A percentile compares a stretch with the other conserved stretches of the same genome.
Conservation (phyloP, 2,113 vertebrate genomes). For the Cervus canadensis region DNA sequence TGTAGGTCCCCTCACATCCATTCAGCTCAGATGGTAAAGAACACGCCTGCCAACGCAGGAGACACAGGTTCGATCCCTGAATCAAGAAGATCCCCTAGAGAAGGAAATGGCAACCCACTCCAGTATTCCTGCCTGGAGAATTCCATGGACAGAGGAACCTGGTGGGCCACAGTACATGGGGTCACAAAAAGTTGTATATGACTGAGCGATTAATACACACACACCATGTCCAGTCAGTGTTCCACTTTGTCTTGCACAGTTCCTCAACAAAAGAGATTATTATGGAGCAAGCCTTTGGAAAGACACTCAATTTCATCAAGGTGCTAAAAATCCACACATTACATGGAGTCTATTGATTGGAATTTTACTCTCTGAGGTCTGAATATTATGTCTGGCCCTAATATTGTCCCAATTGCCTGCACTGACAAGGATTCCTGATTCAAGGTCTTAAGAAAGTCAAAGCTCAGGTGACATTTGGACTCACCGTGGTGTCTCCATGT, state of each 20-base stretch:
- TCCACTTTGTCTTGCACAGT: background rate
- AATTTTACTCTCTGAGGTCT: background rate
- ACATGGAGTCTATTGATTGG: background rate
- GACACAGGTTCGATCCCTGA: background rate
- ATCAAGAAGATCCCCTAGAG: background rate
- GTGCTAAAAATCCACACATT: background rate
- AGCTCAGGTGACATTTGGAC: background rate
- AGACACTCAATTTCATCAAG: background rate
- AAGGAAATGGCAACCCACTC: background rate
- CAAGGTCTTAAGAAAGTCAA: background rate
- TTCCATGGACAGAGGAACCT: background rate
- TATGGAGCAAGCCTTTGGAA: background rate
- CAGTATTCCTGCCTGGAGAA: background rate
- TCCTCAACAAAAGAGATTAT: background rate
- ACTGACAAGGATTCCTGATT: background rate
- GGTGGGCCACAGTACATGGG: background rate
- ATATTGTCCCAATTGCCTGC: background rate
- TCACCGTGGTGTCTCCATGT: fast-evolving
- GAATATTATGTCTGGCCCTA: background rate
- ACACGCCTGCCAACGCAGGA: background rate
- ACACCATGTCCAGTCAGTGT: background rate
- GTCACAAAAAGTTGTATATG: background rate
- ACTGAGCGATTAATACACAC: background rate
- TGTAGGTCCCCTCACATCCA: background rate
- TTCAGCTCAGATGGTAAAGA: background rate